Base-by-base conservation (phyloP, 2,797 vertebrate species). In the Bradypus variegatus region DNA sequence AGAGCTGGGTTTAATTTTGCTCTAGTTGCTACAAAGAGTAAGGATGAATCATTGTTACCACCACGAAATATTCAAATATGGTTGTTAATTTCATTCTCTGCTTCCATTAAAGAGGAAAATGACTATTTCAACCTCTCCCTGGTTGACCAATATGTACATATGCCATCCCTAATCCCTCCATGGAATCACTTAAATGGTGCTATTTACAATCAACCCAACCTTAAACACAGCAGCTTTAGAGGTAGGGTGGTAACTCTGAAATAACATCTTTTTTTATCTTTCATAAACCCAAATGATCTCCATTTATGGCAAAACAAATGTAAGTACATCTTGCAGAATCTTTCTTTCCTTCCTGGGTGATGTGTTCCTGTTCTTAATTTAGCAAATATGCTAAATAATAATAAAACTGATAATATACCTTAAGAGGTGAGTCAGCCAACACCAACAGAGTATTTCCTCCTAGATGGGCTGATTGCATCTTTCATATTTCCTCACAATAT, bases 101-200 rank as follows among this genome's bases (percentile, higher is more conserved):
- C 95, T 96, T 97, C 96, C 91, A 94, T 96, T 96, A 96, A 96
- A 96, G 92, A 97, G 95, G 16, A 8, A 97, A 97, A 96, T 93
- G 96, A 97, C 94, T 96, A 94, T 94, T 96, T 97, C 96, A 97
- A 88, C 96, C 93, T 97, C 96, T 97, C 96, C 96, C 96, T 95
- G 83, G 95, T 95, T 15, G 88, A 96, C 96, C 95, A 94, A 95
- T 95, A 38, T 65, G 53, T 77, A 95, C 92, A 93, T 87, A 95
- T 89, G 91, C 95, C 27, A 67, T 94, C 89, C 90, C 95, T 89
- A 73, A 86, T 45, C 90, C 89, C 84, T 64, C 96, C 92, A 95
- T 93, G 91, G 92, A 94, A 95, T 83, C 85, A 92, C 92, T 96
- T 96, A 91, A 97, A 95, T 94, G 93, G 94, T 93, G 90, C 94